Conservation (phyloP, 2,113 vertebrate species). For the Ictidomys tridecemlineatus region DNA sequence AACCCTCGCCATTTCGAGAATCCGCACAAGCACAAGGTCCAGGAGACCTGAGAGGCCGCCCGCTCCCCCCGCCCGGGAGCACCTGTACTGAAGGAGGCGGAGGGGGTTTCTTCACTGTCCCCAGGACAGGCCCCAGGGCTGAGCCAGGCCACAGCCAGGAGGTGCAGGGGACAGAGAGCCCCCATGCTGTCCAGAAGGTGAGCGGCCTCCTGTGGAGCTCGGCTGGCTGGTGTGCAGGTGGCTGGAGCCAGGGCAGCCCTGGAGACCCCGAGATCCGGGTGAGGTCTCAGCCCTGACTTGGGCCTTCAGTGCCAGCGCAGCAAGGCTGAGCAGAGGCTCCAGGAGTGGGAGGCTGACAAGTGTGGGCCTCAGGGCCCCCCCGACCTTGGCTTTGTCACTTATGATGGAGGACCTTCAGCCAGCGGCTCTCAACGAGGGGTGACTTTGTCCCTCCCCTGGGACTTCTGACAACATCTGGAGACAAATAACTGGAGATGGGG, state of each 20-base stretch:
- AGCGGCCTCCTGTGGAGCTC: not conserved
- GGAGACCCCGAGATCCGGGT: not conserved
- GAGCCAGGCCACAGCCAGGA: not conserved
- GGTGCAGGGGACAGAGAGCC: not conserved
- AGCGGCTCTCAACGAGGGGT: not conserved
- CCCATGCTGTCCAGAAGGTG: not conserved
- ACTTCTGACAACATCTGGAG: not conserved
- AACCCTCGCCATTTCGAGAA: conserved; percentile 40
- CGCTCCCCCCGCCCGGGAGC: not conserved
- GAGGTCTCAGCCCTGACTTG: not conserved
- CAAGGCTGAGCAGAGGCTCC: not conserved
- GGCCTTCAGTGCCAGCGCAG: not conserved
- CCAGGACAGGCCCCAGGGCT: not conserved
- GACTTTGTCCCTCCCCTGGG: not conserved
- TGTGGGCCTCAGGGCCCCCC: not conserved
- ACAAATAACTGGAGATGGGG: not conserved
- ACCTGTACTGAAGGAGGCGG: not conserved
- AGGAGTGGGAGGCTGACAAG: rapidly evolving
- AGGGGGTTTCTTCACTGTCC: not conserved
- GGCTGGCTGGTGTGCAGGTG: not conserved
- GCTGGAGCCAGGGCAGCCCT: not conserved
- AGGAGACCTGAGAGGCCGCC: not conserved
- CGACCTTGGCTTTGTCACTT: not conserved
- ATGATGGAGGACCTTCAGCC: rapidly evolving
- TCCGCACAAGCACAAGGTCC: conserved; percentile 1